Percentiles rank a stretch among this genome's conserved stretches.
phyloP scores from a whole-genome alignment of 2,797 vertebrate species.

The Paedocypris micromegethes region DNA sequence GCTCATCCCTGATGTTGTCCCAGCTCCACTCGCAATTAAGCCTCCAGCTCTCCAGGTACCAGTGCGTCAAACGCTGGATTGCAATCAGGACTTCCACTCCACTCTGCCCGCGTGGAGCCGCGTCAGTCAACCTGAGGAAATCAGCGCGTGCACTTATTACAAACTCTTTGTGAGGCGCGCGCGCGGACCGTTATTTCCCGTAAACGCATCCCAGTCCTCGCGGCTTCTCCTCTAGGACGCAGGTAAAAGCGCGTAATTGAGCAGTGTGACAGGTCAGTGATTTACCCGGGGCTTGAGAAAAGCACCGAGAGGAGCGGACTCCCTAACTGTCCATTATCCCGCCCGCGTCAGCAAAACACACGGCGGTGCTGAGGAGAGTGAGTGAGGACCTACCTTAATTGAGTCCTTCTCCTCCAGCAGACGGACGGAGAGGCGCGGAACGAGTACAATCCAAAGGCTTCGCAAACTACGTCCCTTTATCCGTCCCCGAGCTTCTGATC shows the following conservation, averaged over 20 bases:
- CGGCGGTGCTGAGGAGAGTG: slow-evolving; percentile 5
- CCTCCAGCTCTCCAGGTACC: slow-evolving; percentile 32
- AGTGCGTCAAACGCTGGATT: slow-evolving; percentile 27
- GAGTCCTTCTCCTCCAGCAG: slow-evolving; percentile 48
- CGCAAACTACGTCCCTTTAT: slow-evolving; percentile 58
- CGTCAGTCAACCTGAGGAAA: slow-evolving; percentile 30
- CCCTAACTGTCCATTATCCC: slow-evolving; percentile 29
- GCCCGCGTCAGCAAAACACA: slow-evolving; percentile 35
- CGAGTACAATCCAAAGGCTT: slow-evolving; percentile 64
- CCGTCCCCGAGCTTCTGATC: not conserved
- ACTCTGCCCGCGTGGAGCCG: slow-evolving; percentile 17
- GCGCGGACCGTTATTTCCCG: too few species aligned
- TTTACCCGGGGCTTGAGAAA: slow-evolving; percentile 6
- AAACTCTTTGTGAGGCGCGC: not conserved
- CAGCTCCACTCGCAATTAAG: slow-evolving; percentile 39
- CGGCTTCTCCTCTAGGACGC: not conserved
- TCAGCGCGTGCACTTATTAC: slow-evolving; percentile 21
- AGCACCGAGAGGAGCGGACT: slow-evolving; percentile 26
- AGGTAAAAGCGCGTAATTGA: slow-evolving; percentile 14
- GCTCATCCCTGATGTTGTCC: slow-evolving; percentile 31
- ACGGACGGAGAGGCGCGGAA: slow-evolving; percentile 26
- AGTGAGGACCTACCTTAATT: slow-evolving; percentile 59
- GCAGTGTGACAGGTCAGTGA: slow-evolving; percentile 9
- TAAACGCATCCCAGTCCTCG: too few species aligned
- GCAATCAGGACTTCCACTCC: slow-evolving; percentile 35